A percentile compares a stretch with the other conserved stretches of the same genome.
These are phyloP conservation scores for Acleris cristana DNA, from an alignment of 2,888 invertebrate genomes.

Conservation along the genomic window DNA sequence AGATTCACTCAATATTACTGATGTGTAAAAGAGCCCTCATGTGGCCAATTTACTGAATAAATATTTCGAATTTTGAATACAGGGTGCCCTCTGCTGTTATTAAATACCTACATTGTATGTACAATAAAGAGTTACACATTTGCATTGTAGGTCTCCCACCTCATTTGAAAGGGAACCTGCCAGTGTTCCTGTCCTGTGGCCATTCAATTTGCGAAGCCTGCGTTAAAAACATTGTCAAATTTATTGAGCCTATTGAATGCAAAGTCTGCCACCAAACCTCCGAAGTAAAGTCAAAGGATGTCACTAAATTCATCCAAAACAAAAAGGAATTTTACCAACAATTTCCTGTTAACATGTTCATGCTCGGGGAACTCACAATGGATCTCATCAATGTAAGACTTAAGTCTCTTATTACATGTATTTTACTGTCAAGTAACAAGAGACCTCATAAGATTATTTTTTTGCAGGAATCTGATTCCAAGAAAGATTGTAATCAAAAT, in stretches of 20 bases:
- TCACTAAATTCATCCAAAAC: slow-evolving; percentile 49
- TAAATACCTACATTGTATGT: no score
- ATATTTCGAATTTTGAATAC: no score
- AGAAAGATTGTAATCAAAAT: slow-evolving; percentile 43
- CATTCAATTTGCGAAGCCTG: slow-evolving; percentile 88
- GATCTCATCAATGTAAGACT: slow-evolving; percentile 57
- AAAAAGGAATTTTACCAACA: slow-evolving; percentile 55
- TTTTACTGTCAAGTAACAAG: not conserved
- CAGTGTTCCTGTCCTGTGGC: slow-evolving; percentile 86
- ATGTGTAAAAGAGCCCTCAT: not conserved
- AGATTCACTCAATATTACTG: not conserved
- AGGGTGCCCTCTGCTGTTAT: no score
- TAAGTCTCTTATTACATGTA: not conserved
- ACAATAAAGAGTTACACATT: not conserved
- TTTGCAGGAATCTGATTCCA: slow-evolving; percentile 39
- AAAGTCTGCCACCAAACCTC: slow-evolving; percentile 71
- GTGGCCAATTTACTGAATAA: no score
- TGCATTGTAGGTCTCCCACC: slow-evolving; percentile 42
- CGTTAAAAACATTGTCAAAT: slow-evolving; percentile 65
- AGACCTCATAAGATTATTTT: no score
- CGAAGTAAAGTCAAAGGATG: slow-evolving; percentile 50
- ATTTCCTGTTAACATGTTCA: slow-evolving; percentile 67
- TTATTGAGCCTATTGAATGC: slow-evolving; percentile 75
- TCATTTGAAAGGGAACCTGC: slow-evolving; percentile 64
- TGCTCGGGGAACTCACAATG: slow-evolving; percentile 69